These are phyloP conservation scores for Doris montereyensis DNA, from an alignment of 2,888 invertebrate genomes.

Conservation along the genomic window DNA sequence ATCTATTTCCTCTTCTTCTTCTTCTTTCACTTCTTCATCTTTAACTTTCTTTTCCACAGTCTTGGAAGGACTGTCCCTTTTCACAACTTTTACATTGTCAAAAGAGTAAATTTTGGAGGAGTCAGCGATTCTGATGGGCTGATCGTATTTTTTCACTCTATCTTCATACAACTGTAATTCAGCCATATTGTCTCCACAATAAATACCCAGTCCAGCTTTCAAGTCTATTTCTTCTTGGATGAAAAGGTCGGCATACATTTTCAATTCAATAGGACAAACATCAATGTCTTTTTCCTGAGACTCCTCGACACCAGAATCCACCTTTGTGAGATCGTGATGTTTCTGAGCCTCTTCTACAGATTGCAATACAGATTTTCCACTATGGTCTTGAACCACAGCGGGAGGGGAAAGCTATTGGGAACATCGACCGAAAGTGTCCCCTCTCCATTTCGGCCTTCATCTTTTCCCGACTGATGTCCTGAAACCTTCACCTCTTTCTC, in stretches of 20 bases:
- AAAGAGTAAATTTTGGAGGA: constrained; percentile 26
- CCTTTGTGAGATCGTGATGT: too few relatives aligned
- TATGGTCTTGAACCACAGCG: constrained; percentile 38
- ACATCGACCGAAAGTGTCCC: constrained; percentile 9
- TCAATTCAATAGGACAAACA: not conserved
- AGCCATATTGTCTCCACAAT: too few relatives aligned
- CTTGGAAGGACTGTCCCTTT: too few relatives aligned
- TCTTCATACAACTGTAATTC: too few relatives aligned
- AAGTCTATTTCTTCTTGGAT: constrained; percentile 33
- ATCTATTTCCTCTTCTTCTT: too few relatives aligned
- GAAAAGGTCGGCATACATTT: constrained; percentile 22
- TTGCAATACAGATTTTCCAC: too few relatives aligned
- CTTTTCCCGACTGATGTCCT: not conserved
- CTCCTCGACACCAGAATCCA: too few relatives aligned
- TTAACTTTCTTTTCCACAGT: too few relatives aligned
- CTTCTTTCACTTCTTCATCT: too few relatives aligned
- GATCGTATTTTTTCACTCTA: constrained; percentile 27
- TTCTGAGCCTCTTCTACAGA: too few relatives aligned
- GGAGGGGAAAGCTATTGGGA: constrained; percentile 30
- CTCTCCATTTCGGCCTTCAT: not conserved
- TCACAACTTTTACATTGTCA: constrained; percentile 33
- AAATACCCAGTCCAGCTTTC: too few relatives aligned
- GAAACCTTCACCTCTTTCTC: not conserved
- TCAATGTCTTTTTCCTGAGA: too few relatives aligned
- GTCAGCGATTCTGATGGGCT: constrained; percentile 33